Evolutionary conservation across 2,113 vertebrate species (phyloP).

Genomic region (Protobothrops mucrosquamatus): DNA sequence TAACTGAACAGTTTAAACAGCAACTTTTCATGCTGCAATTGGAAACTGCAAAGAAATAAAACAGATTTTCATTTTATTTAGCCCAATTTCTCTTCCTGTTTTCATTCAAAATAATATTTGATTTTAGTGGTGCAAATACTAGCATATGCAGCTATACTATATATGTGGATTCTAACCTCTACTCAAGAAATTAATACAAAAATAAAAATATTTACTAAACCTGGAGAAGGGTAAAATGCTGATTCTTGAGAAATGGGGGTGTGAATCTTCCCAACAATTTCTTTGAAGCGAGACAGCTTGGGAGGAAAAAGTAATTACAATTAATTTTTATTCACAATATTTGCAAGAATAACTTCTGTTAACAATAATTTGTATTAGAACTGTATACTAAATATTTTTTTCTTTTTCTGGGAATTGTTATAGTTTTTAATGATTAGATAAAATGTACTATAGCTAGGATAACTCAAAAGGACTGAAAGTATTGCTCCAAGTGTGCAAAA

Average conservation of each 20-base stretch:
- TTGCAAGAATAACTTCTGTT: background rate
- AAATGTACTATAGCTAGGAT: background rate
- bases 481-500: background rate
- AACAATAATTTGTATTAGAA: background rate
- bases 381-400: background rate
- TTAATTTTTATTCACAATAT: background rate
- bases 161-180: background rate
- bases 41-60: background rate
- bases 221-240: background rate
- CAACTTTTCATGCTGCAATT: background rate
- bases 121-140: background rate
- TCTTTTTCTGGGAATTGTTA: background rate
- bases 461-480: background rate
- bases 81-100: background rate
- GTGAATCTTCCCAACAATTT: constrained; percentile 2
- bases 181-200: background rate
- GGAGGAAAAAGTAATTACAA: background rate
- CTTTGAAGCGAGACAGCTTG: constrained; percentile 15
- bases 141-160: background rate
- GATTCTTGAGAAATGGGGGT: background rate
- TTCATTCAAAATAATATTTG: background rate
- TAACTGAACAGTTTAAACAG: background rate
- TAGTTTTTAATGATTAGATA: background rate
- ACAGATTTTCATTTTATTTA: background rate
- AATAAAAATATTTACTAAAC: background rate